A percentile compares a stretch with the other conserved stretches of the same genome.
phyloP scores from a whole-genome alignment of 2,888 invertebrate species.

The Odiellus spinosus region DNA sequence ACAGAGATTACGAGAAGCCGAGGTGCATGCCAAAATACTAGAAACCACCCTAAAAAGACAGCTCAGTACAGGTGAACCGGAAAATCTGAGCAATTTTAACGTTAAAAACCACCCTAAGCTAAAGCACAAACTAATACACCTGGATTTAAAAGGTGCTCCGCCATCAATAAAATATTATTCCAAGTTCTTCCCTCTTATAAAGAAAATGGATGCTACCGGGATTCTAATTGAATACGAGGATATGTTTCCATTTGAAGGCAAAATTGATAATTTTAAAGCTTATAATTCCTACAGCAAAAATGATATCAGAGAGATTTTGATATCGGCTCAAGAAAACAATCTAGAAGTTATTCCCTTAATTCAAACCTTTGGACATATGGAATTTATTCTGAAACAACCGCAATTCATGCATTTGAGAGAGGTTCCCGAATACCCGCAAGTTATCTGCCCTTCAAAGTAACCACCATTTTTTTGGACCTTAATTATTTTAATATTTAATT shows the following conservation, averaged over 20 bases:
- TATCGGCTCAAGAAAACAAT: constrained; percentile 42
- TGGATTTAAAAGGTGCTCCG: constrained; percentile 75
- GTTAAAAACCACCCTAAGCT: constrained; percentile 4
- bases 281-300: constrained; percentile 47
- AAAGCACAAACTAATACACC: constrained; percentile 41
- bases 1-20: constrained; percentile 13
- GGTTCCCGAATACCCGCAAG: constrained; percentile 39
- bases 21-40: constrained; percentile 10
- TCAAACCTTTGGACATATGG: constrained; percentile 75
- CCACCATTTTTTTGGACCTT: too few species aligned
- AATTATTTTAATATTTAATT: too few species aligned
- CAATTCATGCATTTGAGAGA: constrained; percentile 51
- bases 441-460: constrained; percentile 61
- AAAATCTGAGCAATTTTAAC: neutral
- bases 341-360: constrained; percentile 59
- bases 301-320: constrained; percentile 48
- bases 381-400: constrained; percentile 55
- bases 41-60: neutral
- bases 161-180: constrained; percentile 41
- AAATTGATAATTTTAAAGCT: constrained; percentile 42
- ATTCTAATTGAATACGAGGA: constrained; percentile 71
- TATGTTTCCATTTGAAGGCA: constrained; percentile 60
- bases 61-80: neutral
- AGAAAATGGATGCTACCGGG: constrained; percentile 52
- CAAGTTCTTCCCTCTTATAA: constrained; percentile 43